Evolutionary conservation across 1,140 invertebrate genomes (phyloP), one percentile per base, ranked within the genome.

Genomic region (Sarcophaga bullata): DNA sequence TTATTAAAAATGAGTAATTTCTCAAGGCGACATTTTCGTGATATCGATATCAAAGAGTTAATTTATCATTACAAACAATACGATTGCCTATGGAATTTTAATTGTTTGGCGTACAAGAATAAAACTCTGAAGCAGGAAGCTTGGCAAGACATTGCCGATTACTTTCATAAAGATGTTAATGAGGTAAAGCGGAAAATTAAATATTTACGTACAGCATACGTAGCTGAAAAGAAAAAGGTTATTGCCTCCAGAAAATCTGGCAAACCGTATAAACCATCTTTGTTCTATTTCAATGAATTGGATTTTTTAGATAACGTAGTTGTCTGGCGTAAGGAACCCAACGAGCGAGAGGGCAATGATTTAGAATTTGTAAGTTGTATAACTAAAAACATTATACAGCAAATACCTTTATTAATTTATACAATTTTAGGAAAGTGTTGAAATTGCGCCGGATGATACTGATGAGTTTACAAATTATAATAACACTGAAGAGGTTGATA

Each of bases 171-270:
- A 75, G 50, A 80, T 25, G 68, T 80, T 3, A 48, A 15, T 6
- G 68, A 73, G 8, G 68, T 83, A 8, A 83, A 83, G 46, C 47
- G 46, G 3, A 83, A 83, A 83, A 68, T 83, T 13, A 83, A 83
- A 73, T 15, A 83, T 80, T 73, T 83, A 19, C 75, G 82, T 10
- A 73, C 82, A 13, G 62, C 50, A 19, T 83, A 83, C 25, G 47
- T 83, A 17, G n/a, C 46, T 6, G 82, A 83, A 19, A 83, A 83
- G 47, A 83, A 83, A 62, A 83, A 80, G 80, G 82, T 83, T 0
- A 58, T 68, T 0, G 58, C 25, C 11, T 68, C 46, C 13, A 52
- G 11, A 19, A 46, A 19, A 17, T 25, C 8, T 11, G 37, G 46
- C 17, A 13, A 54, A n/a, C 6, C 11, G 0, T 73, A 80, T 52